Base-by-base conservation (phyloP, 1,140 invertebrate genomes). In the Drosophila funebris region DNA sequence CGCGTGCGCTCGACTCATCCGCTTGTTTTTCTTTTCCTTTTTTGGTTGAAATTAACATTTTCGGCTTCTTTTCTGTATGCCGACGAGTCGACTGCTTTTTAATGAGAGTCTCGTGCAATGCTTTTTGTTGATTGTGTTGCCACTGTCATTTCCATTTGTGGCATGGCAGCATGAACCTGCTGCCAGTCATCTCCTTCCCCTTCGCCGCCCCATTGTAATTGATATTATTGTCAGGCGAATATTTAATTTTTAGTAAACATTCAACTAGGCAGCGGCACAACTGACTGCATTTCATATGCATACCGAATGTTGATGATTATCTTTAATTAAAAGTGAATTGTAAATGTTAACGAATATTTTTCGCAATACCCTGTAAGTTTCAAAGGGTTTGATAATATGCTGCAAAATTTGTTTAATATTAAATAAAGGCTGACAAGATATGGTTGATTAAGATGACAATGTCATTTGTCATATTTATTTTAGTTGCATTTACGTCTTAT, bases 191-290 rank as follows among this genome's bases (percentile, higher is more conserved):
- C 14, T n/a, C 37, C 8, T n/a, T 27, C 16, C 2, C 8, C 20
- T 27, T 27, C 2, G 0, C 8, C 0, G 1, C 4, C 24, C 6
- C 44, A 82, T 81, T 72, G 83, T 78, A 88, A 88, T 87, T 87
- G 75, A 87, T 87, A 87, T 88, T 82, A 87, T 87, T 75, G 82
- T 87, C 78, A 87, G 70, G 74, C 78, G 48, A 66, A 75, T 64
- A 67, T 58, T 76, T 88, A 88, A 87, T 87, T 87, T 82, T 82
- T 78, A 81, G 82, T 82, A n/a, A n/a, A n/a, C n/a, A n/a, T n/a
- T n/a, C n/a, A n/a, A n/a, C n/a, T n/a, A n/a, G n/a, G n/a, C 63
- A 48, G 39, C 66, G 22, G 56, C 31, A 39, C 20, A 37, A 54
- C 16, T 48, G 56, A 37, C 33, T 80, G 82, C 74, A 87, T 69